These are phyloP conservation scores for Ctenochaetus hawaiiensis DNA, from an alignment of 2,797 vertebrate genomes.

Conservation along the genomic window DNA sequence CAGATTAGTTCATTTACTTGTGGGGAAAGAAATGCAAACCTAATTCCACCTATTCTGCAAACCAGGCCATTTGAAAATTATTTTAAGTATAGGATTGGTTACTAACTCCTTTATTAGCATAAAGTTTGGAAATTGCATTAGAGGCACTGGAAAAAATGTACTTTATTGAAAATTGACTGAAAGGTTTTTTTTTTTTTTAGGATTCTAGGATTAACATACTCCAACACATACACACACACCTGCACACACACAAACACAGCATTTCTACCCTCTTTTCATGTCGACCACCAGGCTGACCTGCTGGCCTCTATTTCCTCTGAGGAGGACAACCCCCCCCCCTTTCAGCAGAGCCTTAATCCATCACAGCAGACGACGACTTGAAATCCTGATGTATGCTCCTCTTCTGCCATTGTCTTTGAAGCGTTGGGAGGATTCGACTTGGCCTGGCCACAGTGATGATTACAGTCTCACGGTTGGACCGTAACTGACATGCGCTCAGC, in stretches of 20 bases:
- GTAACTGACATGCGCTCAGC: constrained; percentile 74
- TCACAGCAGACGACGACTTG: constrained; percentile 65
- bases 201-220: constrained; percentile 17
- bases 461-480: constrained; percentile 73
- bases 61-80: neutral
- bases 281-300: constrained; percentile 76
- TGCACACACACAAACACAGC: constrained; percentile 34
- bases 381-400: constrained; percentile 68
- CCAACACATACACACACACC: constrained; percentile 41
- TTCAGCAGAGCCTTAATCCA: constrained; percentile 73
- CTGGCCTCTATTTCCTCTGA: constrained; percentile 76
- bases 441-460: constrained; percentile 76
- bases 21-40: neutral
- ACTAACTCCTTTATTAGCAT: neutral
- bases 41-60: constrained; percentile 2
- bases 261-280: constrained; percentile 71
- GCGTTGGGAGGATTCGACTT: constrained; percentile 62
- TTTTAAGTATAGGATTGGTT: neutral
- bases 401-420: constrained; percentile 81
- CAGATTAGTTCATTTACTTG: neutral
- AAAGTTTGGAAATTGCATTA: constrained; percentile 7
- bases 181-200: constrained; percentile 6
- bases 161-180: constrained; percentile 36
- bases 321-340: constrained; percentile 68
- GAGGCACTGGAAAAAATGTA: constrained; percentile 28